Evolutionary conservation across 2,797 vertebrate species (phyloP).

Genomic region (Capromys pilorides): DNA sequence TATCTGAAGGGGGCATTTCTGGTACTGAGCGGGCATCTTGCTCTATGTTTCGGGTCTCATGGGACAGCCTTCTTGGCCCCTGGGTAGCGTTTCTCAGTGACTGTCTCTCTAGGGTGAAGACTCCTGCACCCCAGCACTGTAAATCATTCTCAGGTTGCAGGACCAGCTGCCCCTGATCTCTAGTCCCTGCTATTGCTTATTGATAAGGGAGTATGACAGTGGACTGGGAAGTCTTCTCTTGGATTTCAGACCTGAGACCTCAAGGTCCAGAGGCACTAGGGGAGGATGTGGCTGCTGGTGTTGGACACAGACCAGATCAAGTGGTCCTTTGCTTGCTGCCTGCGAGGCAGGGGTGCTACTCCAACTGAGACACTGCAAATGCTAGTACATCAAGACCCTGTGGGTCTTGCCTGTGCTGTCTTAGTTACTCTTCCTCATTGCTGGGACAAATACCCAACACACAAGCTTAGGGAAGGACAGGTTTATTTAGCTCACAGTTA

Average conservation of each 20-base stretch:
- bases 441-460: too few species aligned
- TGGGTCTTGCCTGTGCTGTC: fast-evolving
- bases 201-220: neutral
- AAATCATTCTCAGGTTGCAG: neutral
- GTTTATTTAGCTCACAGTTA: too few species aligned
- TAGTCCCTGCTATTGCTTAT: neutral
- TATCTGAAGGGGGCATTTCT: neutral
- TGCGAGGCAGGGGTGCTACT: too few species aligned
- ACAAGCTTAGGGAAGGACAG: too few species aligned
- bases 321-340: neutral
- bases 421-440: too few species aligned
- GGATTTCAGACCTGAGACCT: neutral
- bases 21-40: fast-evolving
- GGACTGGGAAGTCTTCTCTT: neutral
- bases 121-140: fast-evolving
- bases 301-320: neutral
- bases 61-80: neutral
- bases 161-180: too few species aligned
- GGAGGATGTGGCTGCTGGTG: neutral
- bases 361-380: neutral
- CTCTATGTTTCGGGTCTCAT: neutral
- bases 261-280: neutral
- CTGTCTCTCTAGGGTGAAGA: neutral
- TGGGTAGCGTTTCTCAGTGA: neutral
- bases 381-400: fast-evolving